phyloP scores from a whole-genome alignment of 2,113 vertebrate species.

The Sander vitreus region DNA sequence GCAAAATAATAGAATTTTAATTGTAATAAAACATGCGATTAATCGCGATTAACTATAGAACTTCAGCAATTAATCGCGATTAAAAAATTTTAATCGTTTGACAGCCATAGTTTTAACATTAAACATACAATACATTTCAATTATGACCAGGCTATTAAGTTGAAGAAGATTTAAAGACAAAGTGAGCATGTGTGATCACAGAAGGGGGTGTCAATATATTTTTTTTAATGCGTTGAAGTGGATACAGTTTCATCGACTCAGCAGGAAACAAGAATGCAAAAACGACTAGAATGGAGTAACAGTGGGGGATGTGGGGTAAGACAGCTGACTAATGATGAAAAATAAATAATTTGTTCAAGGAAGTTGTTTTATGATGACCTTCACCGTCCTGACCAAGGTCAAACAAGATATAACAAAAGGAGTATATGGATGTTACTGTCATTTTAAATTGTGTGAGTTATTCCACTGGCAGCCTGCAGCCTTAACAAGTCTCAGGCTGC shows the following conservation, averaged over 20 bases:
- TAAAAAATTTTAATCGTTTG: too few relatives aligned
- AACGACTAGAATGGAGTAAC: constrained; percentile 50
- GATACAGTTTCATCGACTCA: constrained; percentile 78
- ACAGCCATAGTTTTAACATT: background rate
- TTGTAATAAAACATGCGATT: too few relatives aligned
- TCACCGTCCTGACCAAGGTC: constrained; percentile 27
- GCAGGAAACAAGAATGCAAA: constrained; percentile 71
- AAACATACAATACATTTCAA: constrained; percentile 2
- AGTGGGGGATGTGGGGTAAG: constrained; percentile 28
- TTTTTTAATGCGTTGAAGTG: constrained; percentile 40
- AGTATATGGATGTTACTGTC: background rate
- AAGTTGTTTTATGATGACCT: constrained; percentile 37
- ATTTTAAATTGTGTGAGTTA: constrained; percentile 8
- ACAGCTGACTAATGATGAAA: constrained; percentile 66
- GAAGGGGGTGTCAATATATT: background rate
- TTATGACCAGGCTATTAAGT: constrained; percentile 9
- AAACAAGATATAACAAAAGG: constrained; percentile 9
- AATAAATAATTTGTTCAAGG: constrained; percentile 27
- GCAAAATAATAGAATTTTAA: too few relatives aligned
- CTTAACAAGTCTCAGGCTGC: background rate
- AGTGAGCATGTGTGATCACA: constrained; percentile 12
- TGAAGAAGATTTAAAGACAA: constrained; percentile 3
- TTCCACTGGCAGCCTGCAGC: background rate
- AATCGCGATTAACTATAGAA: too few relatives aligned
- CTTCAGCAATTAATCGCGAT: too few relatives aligned